phyloP scores from a whole-genome alignment of 1,140 invertebrate species.

The Anoplophora glabripennis region DNA sequence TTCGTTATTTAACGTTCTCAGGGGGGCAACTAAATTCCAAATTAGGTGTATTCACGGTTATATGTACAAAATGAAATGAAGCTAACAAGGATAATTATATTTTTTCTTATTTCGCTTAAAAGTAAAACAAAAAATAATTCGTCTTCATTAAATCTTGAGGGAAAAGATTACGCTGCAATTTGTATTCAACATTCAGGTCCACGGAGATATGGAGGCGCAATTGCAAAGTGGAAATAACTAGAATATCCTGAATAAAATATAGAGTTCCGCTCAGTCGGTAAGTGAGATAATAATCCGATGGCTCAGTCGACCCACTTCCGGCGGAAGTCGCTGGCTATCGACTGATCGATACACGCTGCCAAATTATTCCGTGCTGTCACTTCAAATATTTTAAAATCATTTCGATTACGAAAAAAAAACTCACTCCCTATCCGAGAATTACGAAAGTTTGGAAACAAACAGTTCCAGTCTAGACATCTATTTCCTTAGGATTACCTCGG shows the following conservation, averaged over 20 bases:
- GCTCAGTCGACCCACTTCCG: slow-evolving; percentile 30
- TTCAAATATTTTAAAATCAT: slow-evolving; percentile 19
- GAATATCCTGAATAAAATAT: slow-evolving; percentile 41
- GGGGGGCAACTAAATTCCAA: slow-evolving; percentile 11
- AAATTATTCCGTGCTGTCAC: slow-evolving; percentile 20
- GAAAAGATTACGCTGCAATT: slow-evolving; percentile 4
- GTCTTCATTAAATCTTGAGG: neutral
- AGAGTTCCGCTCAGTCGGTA: slow-evolving; percentile 30
- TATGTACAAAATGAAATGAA: neutral
- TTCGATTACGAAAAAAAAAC: neutral
- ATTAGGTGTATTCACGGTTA: slow-evolving; percentile 5
- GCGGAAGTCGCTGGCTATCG: slow-evolving; percentile 23
- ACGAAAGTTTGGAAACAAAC: too few relatives aligned
- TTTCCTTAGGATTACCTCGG: too few relatives aligned
- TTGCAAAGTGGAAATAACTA: slow-evolving; percentile 37
- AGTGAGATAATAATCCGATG: slow-evolving; percentile 33
- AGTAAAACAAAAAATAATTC: slow-evolving; percentile 10
- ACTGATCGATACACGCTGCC: slow-evolving; percentile 22
- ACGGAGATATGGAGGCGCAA: slow-evolving; percentile 20
- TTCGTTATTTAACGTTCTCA: too few relatives aligned
- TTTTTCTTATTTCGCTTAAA: slow-evolving; percentile 10
- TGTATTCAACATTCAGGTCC: slow-evolving; percentile 26
- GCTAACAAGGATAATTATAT: slow-evolving; percentile 9
- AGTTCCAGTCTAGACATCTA: too few relatives aligned
- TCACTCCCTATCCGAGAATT: neutral